Conservation (phyloP, 2,113 vertebrate species). For the Mixornis gularis region DNA sequence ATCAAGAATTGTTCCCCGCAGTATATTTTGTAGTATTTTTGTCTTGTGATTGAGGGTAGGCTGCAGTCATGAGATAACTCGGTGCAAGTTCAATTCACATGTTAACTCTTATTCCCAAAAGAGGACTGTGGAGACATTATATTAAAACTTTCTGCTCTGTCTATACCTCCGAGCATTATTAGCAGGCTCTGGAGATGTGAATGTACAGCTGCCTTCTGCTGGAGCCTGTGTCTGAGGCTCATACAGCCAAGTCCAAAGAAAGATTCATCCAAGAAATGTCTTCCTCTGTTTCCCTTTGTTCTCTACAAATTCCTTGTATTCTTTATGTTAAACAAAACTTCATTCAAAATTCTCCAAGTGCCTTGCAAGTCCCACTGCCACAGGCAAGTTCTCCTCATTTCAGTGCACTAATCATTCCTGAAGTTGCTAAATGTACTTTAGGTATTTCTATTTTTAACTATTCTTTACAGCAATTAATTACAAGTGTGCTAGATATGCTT, state of each 20-base stretch:
- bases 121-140: conserved; percentile 27
- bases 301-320: background rate
- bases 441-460: conserved; percentile 18
- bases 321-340: background rate
- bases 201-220: conserved; percentile 17
- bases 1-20: conserved; percentile 45
- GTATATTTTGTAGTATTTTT: conserved; percentile 56
- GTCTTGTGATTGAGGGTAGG: conserved; percentile 49
- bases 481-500: background rate
- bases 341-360: background rate
- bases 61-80: conserved; percentile 60
- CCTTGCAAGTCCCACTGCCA: background rate
- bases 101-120: conserved; percentile 19
- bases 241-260: background rate
- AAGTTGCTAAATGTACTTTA: background rate
- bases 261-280: background rate
- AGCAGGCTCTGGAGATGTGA: background rate
- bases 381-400: background rate
- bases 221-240: background rate
- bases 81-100: conserved; percentile 65
- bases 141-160: conserved; percentile 4
- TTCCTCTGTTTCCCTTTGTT: background rate
- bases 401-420: background rate
- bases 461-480: conserved; percentile 26
- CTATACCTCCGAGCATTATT: background rate